Base-by-base conservation (phyloP, 2,888 invertebrate genomes). In the Drosophila pegasa region DNA sequence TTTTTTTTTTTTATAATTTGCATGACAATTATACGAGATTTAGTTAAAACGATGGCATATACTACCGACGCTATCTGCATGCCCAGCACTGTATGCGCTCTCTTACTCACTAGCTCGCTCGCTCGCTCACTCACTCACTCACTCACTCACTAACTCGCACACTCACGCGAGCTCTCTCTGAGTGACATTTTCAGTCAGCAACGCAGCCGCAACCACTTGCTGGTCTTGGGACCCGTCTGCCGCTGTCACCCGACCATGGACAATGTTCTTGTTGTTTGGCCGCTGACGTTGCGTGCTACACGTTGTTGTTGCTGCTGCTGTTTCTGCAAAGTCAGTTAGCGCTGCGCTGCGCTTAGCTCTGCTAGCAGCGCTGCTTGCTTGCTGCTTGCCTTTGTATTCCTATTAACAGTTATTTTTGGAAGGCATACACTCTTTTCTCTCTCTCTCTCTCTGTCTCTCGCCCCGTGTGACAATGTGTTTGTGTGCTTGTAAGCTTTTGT, bases 331-430 rank as follows among this genome's bases (percentile, higher is more conserved):
- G 52, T 38, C 38, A 52, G 52, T 52, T 22, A 27, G 35, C 16
- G 51, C 25, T 37, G 16, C 27, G 47, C 58, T 52, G 59, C 52
- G 47, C 47, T 47, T 57, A 27, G 38, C 29, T 54, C 29, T 14
- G 29, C 8, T 14, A 59, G 48, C 54, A 47, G 55, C 25, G 25
- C 10, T 43, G 43, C 43, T 27, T 25, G 43, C 10, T 37, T 65
- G 41, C 43, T 65, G 41, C 43, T 47, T 29, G 45, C 60, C 37
- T 47, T 57, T 66, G 64, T 68, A 55, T 81, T 73, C 56, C 65
- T 76, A 85, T 81, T 74, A 83, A 71, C 79, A 77, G 79, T 85
- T 83, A 85, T 83, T 87, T 87, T 83, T 87, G 79, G 82, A 81
- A 79, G 67, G 41, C 55, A 40, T 20, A 52, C 63, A 56, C 67